These are phyloP conservation scores for Erebia epiphron DNA, from an alignment of 2,888 invertebrate genomes.

Conservation along the genomic window DNA sequence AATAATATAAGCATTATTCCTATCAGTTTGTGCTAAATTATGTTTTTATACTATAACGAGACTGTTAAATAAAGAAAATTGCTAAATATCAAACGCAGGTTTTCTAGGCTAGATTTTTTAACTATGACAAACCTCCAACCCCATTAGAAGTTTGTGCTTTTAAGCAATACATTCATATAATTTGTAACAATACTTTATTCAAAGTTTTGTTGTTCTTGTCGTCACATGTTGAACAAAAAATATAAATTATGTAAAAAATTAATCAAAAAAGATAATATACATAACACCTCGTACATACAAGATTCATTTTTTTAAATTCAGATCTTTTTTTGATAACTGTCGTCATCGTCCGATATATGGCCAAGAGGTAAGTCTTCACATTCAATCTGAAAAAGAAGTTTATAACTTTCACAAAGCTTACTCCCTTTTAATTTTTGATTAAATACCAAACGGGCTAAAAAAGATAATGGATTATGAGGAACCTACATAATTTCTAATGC, in stretches of 20 bases:
- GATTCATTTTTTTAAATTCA: slow-evolving; percentile 35
- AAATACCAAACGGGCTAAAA: background rate
- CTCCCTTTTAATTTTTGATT: slow-evolving; percentile 4
- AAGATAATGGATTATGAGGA: too few relatives aligned
- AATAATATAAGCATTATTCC: background rate
- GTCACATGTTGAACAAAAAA: too few relatives aligned
- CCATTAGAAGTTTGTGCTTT: too few relatives aligned
- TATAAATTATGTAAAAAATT: background rate
- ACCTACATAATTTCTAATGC: too few relatives aligned
- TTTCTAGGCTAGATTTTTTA: too few relatives aligned
- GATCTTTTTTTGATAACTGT: slow-evolving; percentile 47
- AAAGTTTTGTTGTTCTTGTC: too few relatives aligned
- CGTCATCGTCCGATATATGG: slow-evolving; percentile 57
- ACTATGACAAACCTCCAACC: too few relatives aligned
- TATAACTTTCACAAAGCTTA: background rate
- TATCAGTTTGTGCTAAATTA: background rate
- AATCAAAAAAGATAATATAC: background rate
- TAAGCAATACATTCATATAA: too few relatives aligned
- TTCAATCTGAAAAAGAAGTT: slow-evolving; percentile 56
- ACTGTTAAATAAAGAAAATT: too few relatives aligned
- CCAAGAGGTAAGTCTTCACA: slow-evolving; percentile 62
- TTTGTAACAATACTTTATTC: too few relatives aligned
- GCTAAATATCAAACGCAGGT: too few relatives aligned
- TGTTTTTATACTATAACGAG: too few relatives aligned
- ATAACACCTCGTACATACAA: background rate